phyloP scores from a whole-genome alignment of 2,797 vertebrate genomes.

The Artibeus jamaicensis region DNA sequence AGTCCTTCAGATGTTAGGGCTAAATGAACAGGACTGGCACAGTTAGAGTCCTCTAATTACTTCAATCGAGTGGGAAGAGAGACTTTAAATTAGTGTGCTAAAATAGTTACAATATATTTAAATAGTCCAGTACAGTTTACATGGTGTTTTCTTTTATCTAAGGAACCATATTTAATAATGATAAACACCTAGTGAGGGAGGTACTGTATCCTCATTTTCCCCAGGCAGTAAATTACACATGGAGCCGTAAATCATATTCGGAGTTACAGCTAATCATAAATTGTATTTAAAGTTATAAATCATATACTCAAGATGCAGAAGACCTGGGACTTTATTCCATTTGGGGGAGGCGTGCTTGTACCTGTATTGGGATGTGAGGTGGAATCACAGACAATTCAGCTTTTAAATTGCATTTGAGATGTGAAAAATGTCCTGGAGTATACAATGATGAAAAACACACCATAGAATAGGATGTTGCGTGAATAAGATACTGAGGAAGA shows the following conservation, averaged over 20 bases:
- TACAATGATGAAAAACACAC: neutral
- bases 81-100: neutral
- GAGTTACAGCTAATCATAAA: neutral
- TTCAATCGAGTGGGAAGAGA: neutral
- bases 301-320: neutral
- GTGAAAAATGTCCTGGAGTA: neutral
- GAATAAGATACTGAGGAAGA: neutral
- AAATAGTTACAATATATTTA: neutral
- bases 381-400: neutral
- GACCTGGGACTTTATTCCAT: rapidly evolving
- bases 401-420: neutral
- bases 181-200: neutral
- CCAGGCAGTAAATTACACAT: neutral
- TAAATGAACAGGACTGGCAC: neutral
- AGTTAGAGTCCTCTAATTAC: neutral
- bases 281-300: neutral
- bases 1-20: neutral
- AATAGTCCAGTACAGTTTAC: neutral
- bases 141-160: neutral
- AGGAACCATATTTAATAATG: neutral
- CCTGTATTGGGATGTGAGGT: neutral
- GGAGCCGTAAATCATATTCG: neutral
- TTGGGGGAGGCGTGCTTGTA: neutral
- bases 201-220: neutral
- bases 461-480: neutral